These are phyloP conservation scores for Cebidichthys violaceus DNA, from an alignment of 2,113 vertebrate species.

Conservation along the genomic window DNA sequence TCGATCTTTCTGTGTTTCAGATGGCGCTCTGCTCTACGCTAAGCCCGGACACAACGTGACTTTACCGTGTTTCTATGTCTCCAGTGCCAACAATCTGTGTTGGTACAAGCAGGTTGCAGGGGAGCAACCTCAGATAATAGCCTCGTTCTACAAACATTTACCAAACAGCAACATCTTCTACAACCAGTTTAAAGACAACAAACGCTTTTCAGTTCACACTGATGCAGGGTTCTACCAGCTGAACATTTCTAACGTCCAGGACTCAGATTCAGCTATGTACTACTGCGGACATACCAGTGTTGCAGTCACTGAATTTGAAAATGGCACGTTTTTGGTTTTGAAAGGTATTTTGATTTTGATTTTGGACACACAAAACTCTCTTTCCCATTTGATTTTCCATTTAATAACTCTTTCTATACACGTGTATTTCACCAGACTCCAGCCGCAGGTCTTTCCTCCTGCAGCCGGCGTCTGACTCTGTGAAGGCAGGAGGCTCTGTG, in stretches of 20 bases:
- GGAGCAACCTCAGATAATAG: conserved; percentile 41
- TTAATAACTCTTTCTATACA: not conserved
- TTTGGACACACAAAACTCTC: not conserved
- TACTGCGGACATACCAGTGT: conserved; percentile 55
- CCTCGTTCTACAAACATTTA: conserved; percentile 41
- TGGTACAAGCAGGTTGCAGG: conserved; percentile 71
- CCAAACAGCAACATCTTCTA: not conserved
- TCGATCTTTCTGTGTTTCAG: conserved; percentile 43
- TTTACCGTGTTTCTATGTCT: conserved; percentile 44
- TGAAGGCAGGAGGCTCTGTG: conserved; percentile 59
- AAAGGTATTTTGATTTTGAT: conserved; percentile 33
- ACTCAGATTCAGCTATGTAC: conserved; percentile 65
- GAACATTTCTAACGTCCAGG: conserved; percentile 46
- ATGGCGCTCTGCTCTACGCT: conserved; percentile 21
- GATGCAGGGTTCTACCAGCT: conserved; percentile 36
- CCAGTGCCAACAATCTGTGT: conserved; percentile 8
- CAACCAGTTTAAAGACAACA: conserved; percentile 38
- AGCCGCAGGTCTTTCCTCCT: conserved; percentile 22
- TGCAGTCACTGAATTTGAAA: conserved; percentile 36
- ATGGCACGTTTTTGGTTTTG: conserved; percentile 53
- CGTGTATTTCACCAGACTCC: conserved; percentile 16
- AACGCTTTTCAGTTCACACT: conserved; percentile 33
- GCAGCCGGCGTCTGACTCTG: conserved; percentile 22
- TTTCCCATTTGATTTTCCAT: not conserved
- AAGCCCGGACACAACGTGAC: conserved; percentile 52